These are phyloP conservation scores for Nyctibius grandis DNA, from an alignment of 2,797 vertebrate species.

Conservation along the genomic window DNA sequence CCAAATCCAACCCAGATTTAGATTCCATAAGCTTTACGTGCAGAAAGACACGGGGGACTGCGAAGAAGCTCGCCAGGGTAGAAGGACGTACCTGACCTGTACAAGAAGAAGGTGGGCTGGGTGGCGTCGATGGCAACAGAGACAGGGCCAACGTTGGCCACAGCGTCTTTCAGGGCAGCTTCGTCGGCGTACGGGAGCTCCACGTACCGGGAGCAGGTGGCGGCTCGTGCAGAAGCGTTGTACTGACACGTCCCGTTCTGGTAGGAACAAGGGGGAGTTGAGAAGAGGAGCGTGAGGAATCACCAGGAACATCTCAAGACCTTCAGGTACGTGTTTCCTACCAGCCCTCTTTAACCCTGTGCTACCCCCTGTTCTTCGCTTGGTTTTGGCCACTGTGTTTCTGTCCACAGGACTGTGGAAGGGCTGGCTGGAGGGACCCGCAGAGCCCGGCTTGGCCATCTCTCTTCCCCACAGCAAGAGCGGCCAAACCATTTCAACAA, in stretches of 20 bases:
- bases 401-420: too few relatives aligned
- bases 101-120: constrained; percentile 75
- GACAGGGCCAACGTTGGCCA: constrained; percentile 84
- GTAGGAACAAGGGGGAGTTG: not conserved
- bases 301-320: not conserved
- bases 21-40: accelerated
- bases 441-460: not conserved
- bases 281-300: not conserved
- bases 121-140: constrained; percentile 83
- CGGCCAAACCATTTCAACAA: too few relatives aligned
- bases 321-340: accelerated
- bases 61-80: not conserved
- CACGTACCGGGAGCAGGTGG: constrained; percentile 80
- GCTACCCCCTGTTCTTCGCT: accelerated
- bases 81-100: constrained; percentile 74
- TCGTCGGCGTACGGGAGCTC: constrained; percentile 70
- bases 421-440: not conserved
- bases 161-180: constrained; percentile 67
- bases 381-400: too few relatives aligned
- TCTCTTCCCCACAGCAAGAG: not conserved
- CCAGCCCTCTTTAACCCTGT: not conserved
- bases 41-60: not conserved
- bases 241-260: constrained; percentile 80
- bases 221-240: constrained; percentile 68
- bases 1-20: not conserved